A percentile compares a stretch with the other conserved stretches of the same genome.
Evolutionary conservation across 2,113 vertebrate species (phyloP).

Genomic region (Stegostoma tigrinum): DNA sequence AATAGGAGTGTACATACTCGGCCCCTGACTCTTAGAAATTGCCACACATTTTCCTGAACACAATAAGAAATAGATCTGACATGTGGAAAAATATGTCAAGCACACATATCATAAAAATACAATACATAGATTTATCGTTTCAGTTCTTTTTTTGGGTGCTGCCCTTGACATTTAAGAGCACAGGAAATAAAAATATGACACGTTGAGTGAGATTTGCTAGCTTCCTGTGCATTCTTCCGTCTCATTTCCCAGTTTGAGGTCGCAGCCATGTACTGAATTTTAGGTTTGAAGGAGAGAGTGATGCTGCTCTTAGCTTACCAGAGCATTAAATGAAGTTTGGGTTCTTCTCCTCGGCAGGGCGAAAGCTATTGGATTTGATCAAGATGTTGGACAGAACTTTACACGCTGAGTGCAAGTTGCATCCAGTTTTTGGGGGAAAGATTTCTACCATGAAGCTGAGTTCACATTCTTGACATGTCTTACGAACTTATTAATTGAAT

Average conservation of each 20-base stretch:
- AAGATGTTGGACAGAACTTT: too few species aligned
- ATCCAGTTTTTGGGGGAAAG: too few species aligned
- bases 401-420: too few species aligned
- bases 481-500: too few species aligned
- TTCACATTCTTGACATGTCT: too few species aligned
- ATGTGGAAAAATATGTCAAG: neutral
- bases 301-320: neutral
- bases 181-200: conserved; percentile 5
- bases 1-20: conserved; percentile 10
- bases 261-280: neutral
- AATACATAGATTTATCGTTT: conserved; percentile 6
- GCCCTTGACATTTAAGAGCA: neutral
- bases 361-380: too few species aligned
- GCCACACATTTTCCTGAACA: neutral
- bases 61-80: conserved; percentile 21
- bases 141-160: neutral
- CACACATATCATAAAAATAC: neutral
- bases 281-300: neutral
- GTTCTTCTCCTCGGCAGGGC: too few species aligned
- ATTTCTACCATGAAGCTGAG: too few species aligned
- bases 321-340: neutral
- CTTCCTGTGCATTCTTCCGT: neutral
- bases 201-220: neutral
- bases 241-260: neutral
- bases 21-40: conserved; percentile 30